These are phyloP conservation scores for Nomada lathburiana DNA, from an alignment of 2,888 invertebrate genomes.

Conservation along the genomic window DNA sequence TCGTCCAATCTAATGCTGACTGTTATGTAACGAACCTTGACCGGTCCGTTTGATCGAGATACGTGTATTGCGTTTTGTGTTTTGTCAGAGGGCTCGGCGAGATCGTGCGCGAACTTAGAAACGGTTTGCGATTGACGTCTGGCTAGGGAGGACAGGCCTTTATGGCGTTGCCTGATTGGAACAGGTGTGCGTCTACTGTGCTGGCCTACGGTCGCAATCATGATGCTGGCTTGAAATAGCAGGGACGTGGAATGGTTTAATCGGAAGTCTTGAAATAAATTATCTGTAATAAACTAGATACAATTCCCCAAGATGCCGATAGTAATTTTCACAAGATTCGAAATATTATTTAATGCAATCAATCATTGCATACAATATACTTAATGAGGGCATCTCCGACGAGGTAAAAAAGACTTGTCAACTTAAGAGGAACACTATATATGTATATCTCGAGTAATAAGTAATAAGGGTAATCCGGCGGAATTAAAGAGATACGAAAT, in stretches of 20 bases:
- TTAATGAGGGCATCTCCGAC: no score
- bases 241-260: constrained; percentile 23
- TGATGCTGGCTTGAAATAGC: constrained; percentile 10
- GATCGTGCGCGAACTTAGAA: background rate
- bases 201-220: background rate
- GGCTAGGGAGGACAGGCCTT: constrained; percentile 40
- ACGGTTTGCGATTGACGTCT: constrained; percentile 41
- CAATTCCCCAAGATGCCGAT: no score
- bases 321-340: no score
- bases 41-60: constrained; percentile 23
- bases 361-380: no score
- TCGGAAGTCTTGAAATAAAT: constrained; percentile 12
- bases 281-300: no score
- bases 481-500: no score
- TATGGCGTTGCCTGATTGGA: background rate
- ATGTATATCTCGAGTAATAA: no score
- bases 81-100: background rate
- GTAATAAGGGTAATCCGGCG: no score
- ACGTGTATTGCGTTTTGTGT: constrained; percentile 23
- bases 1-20: constrained; percentile 55
- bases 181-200: background rate
- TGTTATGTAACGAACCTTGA: constrained; percentile 65
- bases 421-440: no score
- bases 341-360: no score
- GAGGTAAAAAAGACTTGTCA: no score